Percentiles rank a stretch among this genome's conserved stretches.
Conservation (phyloP, 2,888 invertebrate species). For the Caenorhabditis panamensis region DNA sequence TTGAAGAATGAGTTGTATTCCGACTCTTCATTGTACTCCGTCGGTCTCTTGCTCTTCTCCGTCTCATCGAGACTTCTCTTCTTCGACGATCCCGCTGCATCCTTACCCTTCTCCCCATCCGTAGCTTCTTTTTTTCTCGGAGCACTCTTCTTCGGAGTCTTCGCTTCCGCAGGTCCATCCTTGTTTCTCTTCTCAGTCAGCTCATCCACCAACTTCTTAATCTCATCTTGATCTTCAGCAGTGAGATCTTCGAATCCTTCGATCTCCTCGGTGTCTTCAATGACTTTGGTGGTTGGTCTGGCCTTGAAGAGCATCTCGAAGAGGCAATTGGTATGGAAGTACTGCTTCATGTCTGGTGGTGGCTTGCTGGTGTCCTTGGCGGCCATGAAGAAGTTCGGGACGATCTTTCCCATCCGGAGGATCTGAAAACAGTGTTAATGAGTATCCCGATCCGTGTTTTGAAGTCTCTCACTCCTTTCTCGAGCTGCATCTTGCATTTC, state of each 20-base stretch:
- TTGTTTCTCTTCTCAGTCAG: conserved; percentile 56
- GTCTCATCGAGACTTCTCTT: conserved; percentile 36
- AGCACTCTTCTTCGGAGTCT: conserved; percentile 58
- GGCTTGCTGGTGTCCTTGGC: conserved; percentile 83
- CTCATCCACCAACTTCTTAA: conserved; percentile 68
- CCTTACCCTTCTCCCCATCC: conserved; percentile 10
- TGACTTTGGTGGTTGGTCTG: conserved; percentile 88
- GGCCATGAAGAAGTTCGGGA: conserved; percentile 88
- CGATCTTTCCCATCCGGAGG: conserved; percentile 87
- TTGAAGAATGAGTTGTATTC: conserved; percentile 66
- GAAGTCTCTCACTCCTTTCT: conserved; percentile 65
- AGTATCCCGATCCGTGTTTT: not conserved
- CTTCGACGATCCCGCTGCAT: conserved; percentile 20
- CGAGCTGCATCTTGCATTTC: conserved; percentile 86
- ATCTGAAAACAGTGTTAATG: conserved; percentile 30
- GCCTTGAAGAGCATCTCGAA: conserved; percentile 89
- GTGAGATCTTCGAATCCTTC: conserved; percentile 82
- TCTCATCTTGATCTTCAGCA: conserved; percentile 57
- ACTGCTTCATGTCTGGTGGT: conserved; percentile 86
- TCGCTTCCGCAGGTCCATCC: conserved; percentile 40
- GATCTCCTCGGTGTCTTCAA: conserved; percentile 88
- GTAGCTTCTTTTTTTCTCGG: conserved; percentile 27
- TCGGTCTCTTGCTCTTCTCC: conserved; percentile 38
- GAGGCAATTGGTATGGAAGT: conserved; percentile 84
- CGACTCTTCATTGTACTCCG: conserved; percentile 56